Evolutionary conservation across 2,113 vertebrate genomes (phyloP).

Genomic region (Myrmecobius fasciatus): DNA sequence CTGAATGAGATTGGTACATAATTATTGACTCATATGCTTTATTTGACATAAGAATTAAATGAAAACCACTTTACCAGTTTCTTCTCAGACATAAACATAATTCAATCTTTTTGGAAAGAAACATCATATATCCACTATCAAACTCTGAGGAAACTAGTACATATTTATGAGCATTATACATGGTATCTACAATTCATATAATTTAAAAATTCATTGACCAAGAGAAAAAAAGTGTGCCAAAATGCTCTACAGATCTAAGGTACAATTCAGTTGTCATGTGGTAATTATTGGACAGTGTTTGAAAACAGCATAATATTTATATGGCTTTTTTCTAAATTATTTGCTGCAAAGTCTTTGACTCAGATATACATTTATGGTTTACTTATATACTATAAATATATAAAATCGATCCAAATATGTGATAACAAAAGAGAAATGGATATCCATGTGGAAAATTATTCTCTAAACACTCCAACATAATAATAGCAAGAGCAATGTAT

Average conservation of each 20-base stretch:
- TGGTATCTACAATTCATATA: background rate
- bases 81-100: background rate
- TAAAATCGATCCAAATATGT: background rate
- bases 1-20: background rate
- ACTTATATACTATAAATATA: background rate
- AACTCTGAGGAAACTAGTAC: background rate
- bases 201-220: background rate
- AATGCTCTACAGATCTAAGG: background rate
- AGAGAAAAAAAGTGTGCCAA: background rate
- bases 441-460: background rate
- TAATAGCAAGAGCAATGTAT: background rate
- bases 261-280: background rate
- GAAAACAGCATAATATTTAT: background rate
- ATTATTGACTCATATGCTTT: background rate
- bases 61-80: background rate
- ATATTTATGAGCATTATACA: background rate
- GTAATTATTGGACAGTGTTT: background rate
- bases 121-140: background rate
- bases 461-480: background rate
- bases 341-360: background rate
- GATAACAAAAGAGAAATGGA: background rate
- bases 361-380: background rate
- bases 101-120: background rate
- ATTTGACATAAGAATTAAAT: background rate
- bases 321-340: background rate